Evolutionary conservation across 2,113 vertebrate genomes (phyloP).

Genomic region (Columba livia): DNA sequence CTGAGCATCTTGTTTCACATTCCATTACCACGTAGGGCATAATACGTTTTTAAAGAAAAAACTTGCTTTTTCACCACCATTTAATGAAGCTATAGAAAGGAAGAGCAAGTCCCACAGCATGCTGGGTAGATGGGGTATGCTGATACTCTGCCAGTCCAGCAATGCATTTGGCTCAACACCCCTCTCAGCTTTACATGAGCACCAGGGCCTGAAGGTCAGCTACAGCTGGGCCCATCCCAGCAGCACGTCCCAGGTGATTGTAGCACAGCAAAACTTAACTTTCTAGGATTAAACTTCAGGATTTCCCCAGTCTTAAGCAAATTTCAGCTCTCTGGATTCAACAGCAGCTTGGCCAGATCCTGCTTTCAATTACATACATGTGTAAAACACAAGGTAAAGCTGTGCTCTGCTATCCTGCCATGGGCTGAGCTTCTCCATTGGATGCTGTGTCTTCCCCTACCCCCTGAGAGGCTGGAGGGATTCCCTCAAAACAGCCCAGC

Average conservation of each 20-base stretch:
- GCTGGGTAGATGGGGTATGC: not conserved
- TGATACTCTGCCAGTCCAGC: not conserved
- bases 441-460: not conserved
- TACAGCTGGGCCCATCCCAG: constrained; percentile 17
- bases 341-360: constrained; percentile 10
- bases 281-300: constrained; percentile 59
- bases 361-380: constrained; percentile 50
- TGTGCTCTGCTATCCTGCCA: not conserved
- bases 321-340: constrained; percentile 30
- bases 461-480: not conserved
- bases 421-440: not conserved
- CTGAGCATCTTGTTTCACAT: not conserved
- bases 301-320: constrained; percentile 32
- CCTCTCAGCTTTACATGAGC: not conserved
- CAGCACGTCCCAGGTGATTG: not conserved
- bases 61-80: not conserved
- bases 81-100: not conserved
- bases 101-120: not conserved
- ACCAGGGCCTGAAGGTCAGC: not conserved
- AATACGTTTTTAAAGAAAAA: not conserved
- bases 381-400: not conserved
- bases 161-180: not conserved
- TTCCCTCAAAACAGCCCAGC: not conserved
- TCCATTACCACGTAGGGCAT: not conserved
- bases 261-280: constrained; percentile 1